Percentiles rank a stretch among this genome's conserved stretches.
Conservation (phyloP, 2,888 invertebrate species). For the Xestobium rufovillosum region DNA sequence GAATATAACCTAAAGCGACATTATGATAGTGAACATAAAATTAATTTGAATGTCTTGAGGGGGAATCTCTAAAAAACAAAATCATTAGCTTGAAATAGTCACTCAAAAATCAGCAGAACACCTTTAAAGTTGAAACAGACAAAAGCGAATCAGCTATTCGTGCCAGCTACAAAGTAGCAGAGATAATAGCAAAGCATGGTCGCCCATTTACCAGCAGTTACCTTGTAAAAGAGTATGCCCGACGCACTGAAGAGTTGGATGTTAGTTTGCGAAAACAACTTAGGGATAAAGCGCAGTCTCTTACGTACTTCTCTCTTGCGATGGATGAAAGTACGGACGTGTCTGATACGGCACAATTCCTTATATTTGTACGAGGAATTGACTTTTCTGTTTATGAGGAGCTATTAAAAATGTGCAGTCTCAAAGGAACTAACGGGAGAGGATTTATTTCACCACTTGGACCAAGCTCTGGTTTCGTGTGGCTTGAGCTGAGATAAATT, state of each 20-base stretch:
- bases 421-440: slow-evolving; percentile 15
- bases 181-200: slow-evolving; percentile 16
- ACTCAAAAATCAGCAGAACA: slow-evolving; percentile 10
- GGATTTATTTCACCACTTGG: slow-evolving; percentile 19
- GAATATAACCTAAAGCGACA: slow-evolving; percentile 11
- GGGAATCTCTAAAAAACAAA: slow-evolving; percentile 10
- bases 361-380: slow-evolving; percentile 14
- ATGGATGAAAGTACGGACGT: slow-evolving; percentile 26
- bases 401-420: slow-evolving; percentile 12
- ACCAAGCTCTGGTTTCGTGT: no score
- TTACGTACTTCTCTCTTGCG: slow-evolving; percentile 22
- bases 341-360: slow-evolving; percentile 13
- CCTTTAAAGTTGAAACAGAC: slow-evolving; percentile 12
- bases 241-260: slow-evolving; percentile 21
- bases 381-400: slow-evolving; percentile 17
- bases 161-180: slow-evolving; percentile 20
- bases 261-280: slow-evolving; percentile 23
- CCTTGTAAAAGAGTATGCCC: slow-evolving; percentile 8
- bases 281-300: slow-evolving; percentile 18
- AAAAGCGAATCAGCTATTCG: no score
- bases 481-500: slow-evolving; percentile 16
- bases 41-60: slow-evolving; percentile 7
- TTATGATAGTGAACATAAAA: slow-evolving; percentile 8
- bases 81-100: slow-evolving; percentile 6
- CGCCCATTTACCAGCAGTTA: slow-evolving; percentile 10